Percentiles rank a stretch among this genome's conserved stretches.
Conservation (phyloP, 2,797 vertebrate species). For the Antrozous pallidus region DNA sequence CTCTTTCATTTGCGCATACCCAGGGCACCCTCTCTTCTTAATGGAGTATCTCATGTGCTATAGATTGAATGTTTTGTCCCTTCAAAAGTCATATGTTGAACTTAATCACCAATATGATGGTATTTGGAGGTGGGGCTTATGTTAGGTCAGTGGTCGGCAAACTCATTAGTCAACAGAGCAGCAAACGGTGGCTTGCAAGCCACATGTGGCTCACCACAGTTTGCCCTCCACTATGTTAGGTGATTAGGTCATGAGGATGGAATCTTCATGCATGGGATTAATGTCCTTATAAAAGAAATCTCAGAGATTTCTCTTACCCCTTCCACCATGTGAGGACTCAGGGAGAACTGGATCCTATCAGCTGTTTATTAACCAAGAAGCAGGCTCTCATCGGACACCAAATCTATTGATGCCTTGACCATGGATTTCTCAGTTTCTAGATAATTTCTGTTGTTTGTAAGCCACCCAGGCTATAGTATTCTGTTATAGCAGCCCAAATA, state of each 20-base stretch:
- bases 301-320: not conserved
- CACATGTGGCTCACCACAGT: too few relatives aligned
- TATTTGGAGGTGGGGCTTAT: not conserved
- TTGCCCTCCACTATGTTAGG: not conserved
- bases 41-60: not conserved
- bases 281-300: not conserved
- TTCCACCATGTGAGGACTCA: not conserved
- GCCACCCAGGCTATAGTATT: not conserved
- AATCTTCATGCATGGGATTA: not conserved
- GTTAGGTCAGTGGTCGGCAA: not conserved
- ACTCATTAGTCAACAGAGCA: too few relatives aligned
- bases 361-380: not conserved
- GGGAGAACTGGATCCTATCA: not conserved
- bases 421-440: not conserved
- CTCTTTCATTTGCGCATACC: not conserved
- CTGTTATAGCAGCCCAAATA: not conserved
- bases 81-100: not conserved
- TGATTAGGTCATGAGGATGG: not conserved
- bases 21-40: not conserved
- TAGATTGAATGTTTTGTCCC: not conserved
- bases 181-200: too few relatives aligned
- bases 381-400: not conserved
- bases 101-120: not conserved
- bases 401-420: not conserved
- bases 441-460: not conserved